Evolutionary conservation across 2,113 vertebrate genomes (phyloP).

Genomic region (Mixornis gularis): DNA sequence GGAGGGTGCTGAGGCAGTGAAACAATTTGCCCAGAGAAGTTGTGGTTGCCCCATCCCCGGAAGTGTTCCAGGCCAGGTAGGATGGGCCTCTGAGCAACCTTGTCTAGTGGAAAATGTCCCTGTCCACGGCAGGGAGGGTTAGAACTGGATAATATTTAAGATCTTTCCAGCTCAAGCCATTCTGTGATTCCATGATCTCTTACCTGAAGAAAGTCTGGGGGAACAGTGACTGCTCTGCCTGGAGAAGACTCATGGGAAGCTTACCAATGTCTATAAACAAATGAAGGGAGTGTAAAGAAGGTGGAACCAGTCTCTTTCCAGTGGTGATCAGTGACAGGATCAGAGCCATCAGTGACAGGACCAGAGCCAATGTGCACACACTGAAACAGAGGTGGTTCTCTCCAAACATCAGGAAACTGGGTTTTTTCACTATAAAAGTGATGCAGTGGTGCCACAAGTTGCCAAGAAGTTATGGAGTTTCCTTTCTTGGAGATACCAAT

Average conservation of each 20-base stretch:
- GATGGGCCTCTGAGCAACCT: background rate
- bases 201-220: background rate
- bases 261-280: background rate
- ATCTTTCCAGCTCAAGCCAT: background rate
- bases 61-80: background rate
- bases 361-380: background rate
- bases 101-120: background rate
- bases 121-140: fast-evolving
- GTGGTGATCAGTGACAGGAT: background rate
- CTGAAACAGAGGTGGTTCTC: background rate
- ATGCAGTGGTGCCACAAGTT: background rate
- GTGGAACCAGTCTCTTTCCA: background rate
- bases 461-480: background rate
- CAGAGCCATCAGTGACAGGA: background rate
- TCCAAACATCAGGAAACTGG: background rate
- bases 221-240: background rate
- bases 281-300: background rate
- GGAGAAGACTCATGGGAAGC: background rate
- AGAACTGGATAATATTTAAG: background rate
- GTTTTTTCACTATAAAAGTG: background rate
- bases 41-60: background rate
- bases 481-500: background rate
- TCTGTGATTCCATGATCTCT: background rate
- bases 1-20: background rate
- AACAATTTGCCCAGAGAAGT: background rate